A percentile compares a stretch with the other conserved stretches of the same genome.
phyloP scores from a whole-genome alignment of 2,797 vertebrate genomes.

The Heliangelus exortis region DNA sequence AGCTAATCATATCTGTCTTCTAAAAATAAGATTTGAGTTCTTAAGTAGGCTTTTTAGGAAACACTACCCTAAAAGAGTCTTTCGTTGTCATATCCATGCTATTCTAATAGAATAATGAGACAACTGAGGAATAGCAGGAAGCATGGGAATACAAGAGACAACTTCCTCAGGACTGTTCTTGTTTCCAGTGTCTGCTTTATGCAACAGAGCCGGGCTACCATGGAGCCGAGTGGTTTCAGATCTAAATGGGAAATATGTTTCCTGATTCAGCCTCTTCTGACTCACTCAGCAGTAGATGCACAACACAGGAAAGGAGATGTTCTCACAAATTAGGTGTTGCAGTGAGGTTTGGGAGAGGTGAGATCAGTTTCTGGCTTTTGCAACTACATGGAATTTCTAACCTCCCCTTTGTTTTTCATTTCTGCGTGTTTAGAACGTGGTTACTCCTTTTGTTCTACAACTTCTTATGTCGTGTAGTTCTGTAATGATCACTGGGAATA shows the following conservation, averaged over 20 bases:
- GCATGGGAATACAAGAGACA: background rate
- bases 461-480: background rate
- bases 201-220: background rate
- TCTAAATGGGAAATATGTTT: conserved; percentile 18
- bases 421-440: background rate
- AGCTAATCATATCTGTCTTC: background rate
- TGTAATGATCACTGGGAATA: background rate
- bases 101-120: background rate
- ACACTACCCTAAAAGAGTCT: background rate
- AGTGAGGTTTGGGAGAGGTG: background rate
- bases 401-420: background rate
- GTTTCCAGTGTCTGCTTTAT: background rate
- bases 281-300: background rate
- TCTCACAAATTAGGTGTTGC: background rate
- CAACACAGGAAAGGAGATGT: background rate
- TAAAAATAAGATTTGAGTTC: background rate
- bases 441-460: background rate
- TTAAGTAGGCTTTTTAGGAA: background rate
- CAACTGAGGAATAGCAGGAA: background rate
- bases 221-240: background rate
- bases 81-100: background rate
- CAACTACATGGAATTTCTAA: background rate
- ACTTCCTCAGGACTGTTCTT: background rate
- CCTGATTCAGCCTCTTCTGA: conserved; percentile 7
- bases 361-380: conserved; percentile 29